Conservation (phyloP, 2,797 vertebrate species). For the Cyclopterus lumpus region DNA sequence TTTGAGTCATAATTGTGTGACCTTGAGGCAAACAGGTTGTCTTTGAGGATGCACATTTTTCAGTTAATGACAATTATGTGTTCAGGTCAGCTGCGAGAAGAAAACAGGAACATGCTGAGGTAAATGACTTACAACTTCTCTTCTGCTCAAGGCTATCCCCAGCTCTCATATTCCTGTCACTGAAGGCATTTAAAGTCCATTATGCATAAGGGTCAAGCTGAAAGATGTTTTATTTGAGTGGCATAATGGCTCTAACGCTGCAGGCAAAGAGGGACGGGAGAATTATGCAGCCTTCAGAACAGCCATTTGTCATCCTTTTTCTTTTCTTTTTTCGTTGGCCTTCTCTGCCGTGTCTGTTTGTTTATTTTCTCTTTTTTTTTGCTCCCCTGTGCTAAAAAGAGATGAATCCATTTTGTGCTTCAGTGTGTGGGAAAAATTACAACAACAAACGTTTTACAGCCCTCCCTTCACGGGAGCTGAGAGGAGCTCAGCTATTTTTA, state of each 20-base stretch:
- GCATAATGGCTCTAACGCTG: constrained; percentile 55
- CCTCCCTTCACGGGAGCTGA: constrained; percentile 58
- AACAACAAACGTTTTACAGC: constrained; percentile 68
- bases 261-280: constrained; percentile 52
- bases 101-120: constrained; percentile 10
- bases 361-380: constrained; percentile 41
- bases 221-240: constrained; percentile 68
- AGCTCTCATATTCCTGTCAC: constrained; percentile 56
- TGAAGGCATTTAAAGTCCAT: constrained; percentile 51
- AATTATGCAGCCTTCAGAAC: constrained; percentile 63
- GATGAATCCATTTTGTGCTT: constrained; percentile 70
- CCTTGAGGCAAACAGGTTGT: constrained; percentile 43
- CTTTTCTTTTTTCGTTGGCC: constrained; percentile 15
- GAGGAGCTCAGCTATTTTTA: constrained; percentile 71
- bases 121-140: constrained; percentile 26
- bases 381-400: constrained; percentile 55
- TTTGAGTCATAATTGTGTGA: constrained; percentile 51
- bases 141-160: background rate
- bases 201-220: constrained; percentile 59
- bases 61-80: constrained; percentile 16
- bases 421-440: constrained; percentile 64
- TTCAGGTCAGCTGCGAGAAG: background rate
- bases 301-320: constrained; percentile 61
- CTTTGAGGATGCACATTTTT: constrained; percentile 26
- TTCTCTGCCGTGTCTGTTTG: constrained; percentile 45